A percentile compares a stretch with the other conserved stretches of the same genome.
Evolutionary conservation across 1,140 invertebrate genomes (phyloP).

Genomic region (Aricia agestis): DNA sequence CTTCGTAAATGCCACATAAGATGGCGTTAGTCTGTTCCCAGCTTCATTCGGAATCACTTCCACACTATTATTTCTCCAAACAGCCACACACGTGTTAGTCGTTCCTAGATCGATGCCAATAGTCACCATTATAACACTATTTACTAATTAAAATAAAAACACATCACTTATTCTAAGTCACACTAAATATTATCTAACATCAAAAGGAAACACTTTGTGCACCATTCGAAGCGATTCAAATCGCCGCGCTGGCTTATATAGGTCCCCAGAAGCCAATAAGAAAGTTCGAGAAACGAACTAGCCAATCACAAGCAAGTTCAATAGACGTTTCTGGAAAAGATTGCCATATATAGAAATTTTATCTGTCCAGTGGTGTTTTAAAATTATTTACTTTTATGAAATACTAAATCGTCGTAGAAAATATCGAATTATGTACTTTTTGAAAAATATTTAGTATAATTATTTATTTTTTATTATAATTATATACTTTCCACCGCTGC

Average conservation of each 20-base stretch:
- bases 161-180: too few relatives aligned
- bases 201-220: conserved; percentile 3
- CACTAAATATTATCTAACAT: background rate
- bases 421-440: too few relatives aligned
- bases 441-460: too few relatives aligned
- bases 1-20: conserved; percentile 76
- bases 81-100: conserved; percentile 83
- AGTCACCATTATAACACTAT: conserved; percentile 62
- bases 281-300: conserved; percentile 40
- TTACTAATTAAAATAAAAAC: background rate
- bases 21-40: conserved; percentile 86
- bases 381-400: too few relatives aligned
- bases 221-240: conserved; percentile 12
- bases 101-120: conserved; percentile 83
- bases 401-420: too few relatives aligned
- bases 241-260: conserved; percentile 41
- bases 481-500: too few relatives aligned
- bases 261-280: conserved; percentile 37
- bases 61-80: conserved; percentile 84
- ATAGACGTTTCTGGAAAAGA: conserved; percentile 45
- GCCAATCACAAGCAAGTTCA: conserved; percentile 44
- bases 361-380: background rate
- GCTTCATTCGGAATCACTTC: conserved; percentile 94
- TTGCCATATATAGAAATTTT: conserved; percentile 31
- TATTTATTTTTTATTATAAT: too few relatives aligned